These are phyloP conservation scores for Sebastes cheni DNA, from an alignment of 2,797 vertebrate species.

Conservation along the genomic window DNA sequence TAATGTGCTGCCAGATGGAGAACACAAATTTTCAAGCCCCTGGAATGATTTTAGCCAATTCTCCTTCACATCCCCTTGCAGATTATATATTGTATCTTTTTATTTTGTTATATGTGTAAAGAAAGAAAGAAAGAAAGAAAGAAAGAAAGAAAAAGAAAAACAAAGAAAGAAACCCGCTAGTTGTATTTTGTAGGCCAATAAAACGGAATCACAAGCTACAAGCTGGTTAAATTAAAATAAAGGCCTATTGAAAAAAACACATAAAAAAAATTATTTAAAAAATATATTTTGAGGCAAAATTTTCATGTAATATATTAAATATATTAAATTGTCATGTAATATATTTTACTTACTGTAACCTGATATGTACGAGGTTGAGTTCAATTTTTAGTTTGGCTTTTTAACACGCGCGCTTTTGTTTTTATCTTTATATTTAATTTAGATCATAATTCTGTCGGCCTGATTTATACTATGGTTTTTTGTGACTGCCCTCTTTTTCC, in stretches of 20 bases:
- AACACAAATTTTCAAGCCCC: too few relatives aligned
- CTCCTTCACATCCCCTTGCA: too few relatives aligned
- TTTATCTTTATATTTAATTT: not conserved
- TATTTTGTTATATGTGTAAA: too few relatives aligned
- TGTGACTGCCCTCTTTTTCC: not conserved
- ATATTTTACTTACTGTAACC: too few relatives aligned
- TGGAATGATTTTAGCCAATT: too few relatives aligned
- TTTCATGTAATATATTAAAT: not conserved
- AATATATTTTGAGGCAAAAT: not conserved
- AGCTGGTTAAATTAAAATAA: too few relatives aligned
- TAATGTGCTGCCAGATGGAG: too few relatives aligned
- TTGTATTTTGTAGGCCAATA: not conserved
- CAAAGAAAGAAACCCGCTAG: not conserved
- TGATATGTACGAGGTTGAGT: not conserved
- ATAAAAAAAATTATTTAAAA: not conserved
- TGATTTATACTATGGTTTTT: not conserved
- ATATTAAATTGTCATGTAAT: not conserved
- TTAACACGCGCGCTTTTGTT: not conserved
- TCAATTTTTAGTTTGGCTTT: not conserved
- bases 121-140: too few relatives aligned
- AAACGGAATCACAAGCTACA: not conserved
- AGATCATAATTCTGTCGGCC: not conserved
- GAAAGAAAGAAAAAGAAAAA: too few relatives aligned
- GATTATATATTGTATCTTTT: fast-evolving
- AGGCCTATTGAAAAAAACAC: not conserved